phyloP scores from a whole-genome alignment of 2,113 vertebrate species.

The Ammodytes marinus region DNA sequence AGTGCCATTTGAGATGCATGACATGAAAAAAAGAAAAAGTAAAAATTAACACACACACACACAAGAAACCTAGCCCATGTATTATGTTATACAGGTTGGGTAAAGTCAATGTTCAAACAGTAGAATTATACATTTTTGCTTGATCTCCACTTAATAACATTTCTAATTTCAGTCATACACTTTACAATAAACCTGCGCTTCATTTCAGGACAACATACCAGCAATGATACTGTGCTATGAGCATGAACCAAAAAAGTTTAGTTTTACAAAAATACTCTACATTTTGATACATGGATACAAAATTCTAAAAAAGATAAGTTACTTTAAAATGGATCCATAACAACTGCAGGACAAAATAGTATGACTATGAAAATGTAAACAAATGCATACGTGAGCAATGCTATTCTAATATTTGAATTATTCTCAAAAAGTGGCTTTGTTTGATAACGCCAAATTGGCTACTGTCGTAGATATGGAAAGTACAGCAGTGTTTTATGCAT shows the following conservation, averaged over 20 bases:
- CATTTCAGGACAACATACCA: slow-evolving; percentile 64
- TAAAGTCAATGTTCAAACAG: slow-evolving; percentile 44
- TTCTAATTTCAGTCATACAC: slow-evolving; percentile 51
- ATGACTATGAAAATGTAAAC: slow-evolving; percentile 81
- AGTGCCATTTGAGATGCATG: slow-evolving; percentile 77
- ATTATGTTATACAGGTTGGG: slow-evolving; percentile 47
- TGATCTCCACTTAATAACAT: slow-evolving; percentile 41
- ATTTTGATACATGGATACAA: slow-evolving; percentile 83
- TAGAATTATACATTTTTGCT: slow-evolving; percentile 41
- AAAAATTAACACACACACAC: background rate
- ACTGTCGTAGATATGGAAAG: slow-evolving; percentile 67
- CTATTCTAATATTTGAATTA: slow-evolving; percentile 47
- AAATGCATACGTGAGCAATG: slow-evolving; percentile 61
- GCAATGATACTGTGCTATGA: slow-evolving; percentile 80
- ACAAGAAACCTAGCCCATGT: slow-evolving; percentile 24
- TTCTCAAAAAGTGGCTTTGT: slow-evolving; percentile 59
- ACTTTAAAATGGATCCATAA: slow-evolving; percentile 81
- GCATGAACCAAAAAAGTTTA: slow-evolving; percentile 75
- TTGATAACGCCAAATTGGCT: slow-evolving; percentile 67
- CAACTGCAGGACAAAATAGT: slow-evolving; percentile 68
- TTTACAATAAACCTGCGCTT: slow-evolving; percentile 66
- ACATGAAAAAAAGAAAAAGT: slow-evolving; percentile 23
- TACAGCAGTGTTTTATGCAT: slow-evolving; percentile 59
- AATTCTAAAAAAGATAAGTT: slow-evolving; percentile 80
- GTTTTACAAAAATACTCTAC: slow-evolving; percentile 86